Evolutionary conservation across 2,888 invertebrate species (phyloP).

Genomic region (Euzetes globulus): DNA sequence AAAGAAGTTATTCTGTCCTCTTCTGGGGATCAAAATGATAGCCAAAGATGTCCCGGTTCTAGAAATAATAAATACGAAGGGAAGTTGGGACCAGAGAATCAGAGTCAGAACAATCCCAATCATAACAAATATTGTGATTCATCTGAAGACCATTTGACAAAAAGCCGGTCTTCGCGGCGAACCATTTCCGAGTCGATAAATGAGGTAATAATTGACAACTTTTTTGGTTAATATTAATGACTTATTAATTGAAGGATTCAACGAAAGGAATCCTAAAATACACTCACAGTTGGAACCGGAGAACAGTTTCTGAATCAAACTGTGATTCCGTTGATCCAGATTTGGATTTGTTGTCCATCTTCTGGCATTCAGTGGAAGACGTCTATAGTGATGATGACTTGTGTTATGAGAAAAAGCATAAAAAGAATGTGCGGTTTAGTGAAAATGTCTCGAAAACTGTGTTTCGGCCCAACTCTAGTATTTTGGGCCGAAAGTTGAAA

Average conservation of each 20-base stretch:
- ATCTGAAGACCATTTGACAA: neutral
- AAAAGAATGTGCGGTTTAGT: conserved; percentile 35
- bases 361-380: conserved; percentile 14
- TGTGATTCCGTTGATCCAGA: conserved; percentile 21
- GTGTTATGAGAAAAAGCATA: conserved; percentile 23
- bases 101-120: conserved; percentile 1
- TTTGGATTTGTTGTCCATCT: neutral
- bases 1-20: neutral
- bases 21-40: neutral
- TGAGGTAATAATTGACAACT: neutral
- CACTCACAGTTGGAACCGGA: conserved; percentile 25
- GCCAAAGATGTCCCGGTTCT: neutral
- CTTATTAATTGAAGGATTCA: neutral
- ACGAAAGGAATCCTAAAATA: conserved; percentile 27
- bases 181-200: conserved; percentile 18
- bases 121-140: neutral
- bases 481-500: conserved; percentile 31
- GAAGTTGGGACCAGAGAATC: neutral
- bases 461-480: conserved; percentile 32
- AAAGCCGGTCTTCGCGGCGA: neutral
- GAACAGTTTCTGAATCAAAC: conserved; percentile 28
- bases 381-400: conserved; percentile 12
- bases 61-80: neutral
- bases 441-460: conserved; percentile 28
- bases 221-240: neutral